Conservation (phyloP, 2,888 invertebrate genomes). For the Periphyllus acericola region DNA sequence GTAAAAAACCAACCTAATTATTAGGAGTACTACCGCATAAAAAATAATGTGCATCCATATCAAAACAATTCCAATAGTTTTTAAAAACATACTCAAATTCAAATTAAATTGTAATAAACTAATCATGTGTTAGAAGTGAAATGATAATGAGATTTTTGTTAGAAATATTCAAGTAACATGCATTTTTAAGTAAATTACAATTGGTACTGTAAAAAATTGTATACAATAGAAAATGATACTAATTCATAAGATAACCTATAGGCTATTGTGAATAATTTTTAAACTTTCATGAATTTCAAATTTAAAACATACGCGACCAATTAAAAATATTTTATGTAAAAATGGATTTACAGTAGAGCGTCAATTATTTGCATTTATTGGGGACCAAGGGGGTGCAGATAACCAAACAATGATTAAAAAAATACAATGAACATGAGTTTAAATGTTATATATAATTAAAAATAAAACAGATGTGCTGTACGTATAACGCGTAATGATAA, state of each 20-base stretch:
- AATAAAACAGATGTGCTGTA: too few species aligned
- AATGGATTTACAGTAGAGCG: too few species aligned
- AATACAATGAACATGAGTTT: too few species aligned
- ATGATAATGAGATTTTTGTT: not conserved
- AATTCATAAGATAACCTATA: not conserved
- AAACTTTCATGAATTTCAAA: not conserved
- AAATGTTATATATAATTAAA: too few species aligned
- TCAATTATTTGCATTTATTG: too few species aligned
- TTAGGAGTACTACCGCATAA: not conserved
- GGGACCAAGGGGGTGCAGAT: too few species aligned
- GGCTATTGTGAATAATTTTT: not conserved
- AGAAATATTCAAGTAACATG: not conserved
- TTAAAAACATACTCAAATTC: not conserved
- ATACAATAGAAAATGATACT: not conserved
- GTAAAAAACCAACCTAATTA: constrained; percentile 8
- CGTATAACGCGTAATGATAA: too few species aligned
- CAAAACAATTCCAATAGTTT: not conserved
- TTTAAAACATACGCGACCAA: not conserved
- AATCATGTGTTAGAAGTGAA: not conserved
- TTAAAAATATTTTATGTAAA: not conserved
- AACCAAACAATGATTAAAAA: too few species aligned
- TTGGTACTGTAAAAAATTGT: not conserved
- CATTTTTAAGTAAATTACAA: not conserved
- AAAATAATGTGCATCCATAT: not conserved
- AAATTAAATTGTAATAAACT: not conserved